phyloP scores from a whole-genome alignment of 2,113 vertebrate genomes.

The Chroicocephalus ridibundus region DNA sequence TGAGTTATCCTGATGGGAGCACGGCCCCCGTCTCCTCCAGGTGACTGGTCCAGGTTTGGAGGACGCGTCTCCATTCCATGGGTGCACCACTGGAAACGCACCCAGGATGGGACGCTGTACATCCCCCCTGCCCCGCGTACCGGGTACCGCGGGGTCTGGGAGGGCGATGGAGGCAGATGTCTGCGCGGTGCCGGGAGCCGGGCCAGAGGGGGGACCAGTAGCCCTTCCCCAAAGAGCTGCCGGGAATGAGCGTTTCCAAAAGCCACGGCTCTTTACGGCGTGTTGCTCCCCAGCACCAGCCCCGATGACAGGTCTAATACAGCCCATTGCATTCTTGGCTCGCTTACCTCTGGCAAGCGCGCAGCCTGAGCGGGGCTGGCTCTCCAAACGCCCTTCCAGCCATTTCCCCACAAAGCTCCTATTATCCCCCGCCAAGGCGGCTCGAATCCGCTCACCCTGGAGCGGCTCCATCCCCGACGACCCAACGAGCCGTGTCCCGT shows the following conservation, averaged over 20 bases:
- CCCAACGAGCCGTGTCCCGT: accelerated
- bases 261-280: neutral
- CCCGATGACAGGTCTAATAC: neutral
- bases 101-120: neutral
- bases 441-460: neutral
- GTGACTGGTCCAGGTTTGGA: neutral
- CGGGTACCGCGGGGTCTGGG: accelerated
- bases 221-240: neutral
- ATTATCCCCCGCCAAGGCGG: neutral
- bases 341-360: neutral
- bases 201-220: neutral
- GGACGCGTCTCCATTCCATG: accelerated
- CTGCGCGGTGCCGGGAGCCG: accelerated
- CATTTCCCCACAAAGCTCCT: neutral
- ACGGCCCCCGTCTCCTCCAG: neutral
- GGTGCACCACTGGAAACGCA: neutral
- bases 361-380: neutral
- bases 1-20: neutral
- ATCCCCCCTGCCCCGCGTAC: neutral
- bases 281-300: neutral
- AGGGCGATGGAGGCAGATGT: no score
- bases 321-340: neutral
- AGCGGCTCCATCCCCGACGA: neutral
- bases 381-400: neutral
- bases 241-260: neutral